Conservation (phyloP, 2,888 invertebrate species). For the Drosophila ochracea region DNA sequence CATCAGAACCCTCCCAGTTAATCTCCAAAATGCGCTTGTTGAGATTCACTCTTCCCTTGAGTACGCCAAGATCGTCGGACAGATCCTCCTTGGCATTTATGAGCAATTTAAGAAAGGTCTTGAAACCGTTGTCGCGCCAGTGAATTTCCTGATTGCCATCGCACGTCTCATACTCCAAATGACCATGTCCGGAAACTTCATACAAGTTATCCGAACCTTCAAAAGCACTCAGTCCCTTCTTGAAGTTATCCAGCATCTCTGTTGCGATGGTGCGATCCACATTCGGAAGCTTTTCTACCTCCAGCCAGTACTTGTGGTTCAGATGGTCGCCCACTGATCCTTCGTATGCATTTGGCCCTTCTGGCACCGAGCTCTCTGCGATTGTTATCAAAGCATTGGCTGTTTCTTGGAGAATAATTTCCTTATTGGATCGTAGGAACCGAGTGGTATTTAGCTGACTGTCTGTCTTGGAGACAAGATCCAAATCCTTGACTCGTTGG, state of each 20-base stretch:
- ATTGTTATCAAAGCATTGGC: constrained; percentile 45
- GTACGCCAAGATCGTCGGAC: constrained; percentile 64
- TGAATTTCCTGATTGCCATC: constrained; percentile 89
- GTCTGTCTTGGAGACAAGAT: constrained; percentile 72
- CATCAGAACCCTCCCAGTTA: constrained; percentile 46
- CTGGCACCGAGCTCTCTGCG: constrained; percentile 14
- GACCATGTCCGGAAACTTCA: constrained; percentile 88
- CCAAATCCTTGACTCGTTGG: constrained; percentile 85
- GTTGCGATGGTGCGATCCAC: constrained; percentile 84
- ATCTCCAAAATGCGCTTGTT: constrained; percentile 70
- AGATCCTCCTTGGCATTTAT: constrained; percentile 81
- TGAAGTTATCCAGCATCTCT: constrained; percentile 87
- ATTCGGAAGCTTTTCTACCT: constrained; percentile 51
- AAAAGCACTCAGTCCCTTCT: constrained; percentile 83
- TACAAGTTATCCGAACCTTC: constrained; percentile 89
- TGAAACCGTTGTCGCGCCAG: constrained; percentile 91
- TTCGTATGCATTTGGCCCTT: constrained; percentile 40
- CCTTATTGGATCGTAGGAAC: constrained; percentile 82
- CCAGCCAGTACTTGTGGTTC: constrained; percentile 71
- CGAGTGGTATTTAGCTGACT: constrained; percentile 54
- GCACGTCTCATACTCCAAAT: constrained; percentile 88
- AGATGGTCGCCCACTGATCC: constrained; percentile 82
- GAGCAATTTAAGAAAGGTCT: constrained; percentile 89
- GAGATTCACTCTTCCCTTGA: constrained; percentile 78
- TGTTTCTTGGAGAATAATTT: constrained; percentile 79